Conservation (phyloP, 2,797 vertebrate genomes). For the Gallinago nigripennis region DNA sequence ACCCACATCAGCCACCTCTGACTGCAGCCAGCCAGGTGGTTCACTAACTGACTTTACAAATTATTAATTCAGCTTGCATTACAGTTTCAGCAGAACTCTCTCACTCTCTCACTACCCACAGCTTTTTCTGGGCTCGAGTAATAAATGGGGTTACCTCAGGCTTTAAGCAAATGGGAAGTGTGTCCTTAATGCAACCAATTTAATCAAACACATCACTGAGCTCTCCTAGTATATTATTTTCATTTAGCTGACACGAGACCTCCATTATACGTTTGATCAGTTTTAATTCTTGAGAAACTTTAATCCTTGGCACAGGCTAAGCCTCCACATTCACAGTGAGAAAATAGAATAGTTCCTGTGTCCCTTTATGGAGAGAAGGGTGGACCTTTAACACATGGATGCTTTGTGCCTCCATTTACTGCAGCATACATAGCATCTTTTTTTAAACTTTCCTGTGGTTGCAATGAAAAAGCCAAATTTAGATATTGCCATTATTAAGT, state of each 20-base stretch:
- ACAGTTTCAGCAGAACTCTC: background rate
- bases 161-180: conserved; percentile 54
- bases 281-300: conserved; percentile 53
- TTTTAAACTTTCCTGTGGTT: background rate
- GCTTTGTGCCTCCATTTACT: background rate
- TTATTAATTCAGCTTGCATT: conserved; percentile 29
- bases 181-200: conserved; percentile 43
- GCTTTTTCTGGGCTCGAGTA: background rate
- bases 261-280: conserved; percentile 36
- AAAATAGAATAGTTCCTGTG: conserved; percentile 1
- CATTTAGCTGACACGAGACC: conserved; percentile 27
- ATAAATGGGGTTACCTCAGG: conserved; percentile 29
- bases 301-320: conserved; percentile 9
- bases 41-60: conserved; percentile 38
- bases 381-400: background rate
- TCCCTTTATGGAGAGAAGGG: background rate
- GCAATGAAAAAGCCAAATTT: background rate
- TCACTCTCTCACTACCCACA: background rate
- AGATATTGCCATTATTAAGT: background rate
- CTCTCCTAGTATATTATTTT: conserved; percentile 41
- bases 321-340: background rate
- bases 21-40: conserved; percentile 1
- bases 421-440: background rate
- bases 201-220: conserved; percentile 62
- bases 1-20: background rate